Percentiles rank a stretch among this genome's conserved stretches.
phyloP scores from a whole-genome alignment of 2,888 invertebrate species.

The Parnassius mnemosyne region DNA sequence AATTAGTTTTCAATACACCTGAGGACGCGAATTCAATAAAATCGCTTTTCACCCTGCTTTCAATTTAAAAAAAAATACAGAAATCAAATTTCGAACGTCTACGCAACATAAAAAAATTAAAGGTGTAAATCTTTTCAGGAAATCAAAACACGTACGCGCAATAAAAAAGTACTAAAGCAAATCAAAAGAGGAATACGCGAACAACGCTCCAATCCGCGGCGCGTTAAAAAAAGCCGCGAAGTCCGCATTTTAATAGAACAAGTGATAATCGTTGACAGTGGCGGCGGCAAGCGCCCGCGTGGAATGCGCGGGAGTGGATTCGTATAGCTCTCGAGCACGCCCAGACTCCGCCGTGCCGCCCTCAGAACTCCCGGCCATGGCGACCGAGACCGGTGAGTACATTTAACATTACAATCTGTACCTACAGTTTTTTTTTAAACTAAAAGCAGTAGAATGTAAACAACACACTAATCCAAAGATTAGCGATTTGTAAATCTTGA shows the following conservation, averaged over 20 bases:
- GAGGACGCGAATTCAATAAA: not conserved
- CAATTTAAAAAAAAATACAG: conserved; percentile 9
- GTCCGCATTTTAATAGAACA: conserved; percentile 36
- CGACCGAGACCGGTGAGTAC: conserved; percentile 75
- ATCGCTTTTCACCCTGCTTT: conserved; percentile 20
- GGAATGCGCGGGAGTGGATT: conserved; percentile 76
- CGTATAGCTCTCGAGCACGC: conserved; percentile 73
- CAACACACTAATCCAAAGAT: not conserved
- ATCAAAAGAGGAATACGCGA: conserved; percentile 5
- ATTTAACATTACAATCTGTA: not conserved
- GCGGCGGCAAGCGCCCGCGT: conserved; percentile 67
- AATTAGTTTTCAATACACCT: conserved; percentile 6
- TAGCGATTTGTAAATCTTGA: too few relatives aligned
- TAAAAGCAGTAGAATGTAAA: not conserved
- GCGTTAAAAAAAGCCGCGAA: conserved; percentile 10
- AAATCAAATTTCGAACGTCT: conserved; percentile 5
- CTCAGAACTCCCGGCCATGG: conserved; percentile 76
- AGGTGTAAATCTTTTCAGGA: conserved; percentile 22
- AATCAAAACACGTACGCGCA: conserved; percentile 8
- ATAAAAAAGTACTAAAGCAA: conserved; percentile 10
- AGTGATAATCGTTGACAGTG: conserved; percentile 64
- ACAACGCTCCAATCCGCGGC: conserved; percentile 7
- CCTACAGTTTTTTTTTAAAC: not conserved
- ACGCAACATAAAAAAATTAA: conserved; percentile 16
- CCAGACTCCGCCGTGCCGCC: conserved; percentile 75